Evolutionary conservation across 2,888 invertebrate species (phyloP).

Genomic region (Calameuta pallipes): DNA sequence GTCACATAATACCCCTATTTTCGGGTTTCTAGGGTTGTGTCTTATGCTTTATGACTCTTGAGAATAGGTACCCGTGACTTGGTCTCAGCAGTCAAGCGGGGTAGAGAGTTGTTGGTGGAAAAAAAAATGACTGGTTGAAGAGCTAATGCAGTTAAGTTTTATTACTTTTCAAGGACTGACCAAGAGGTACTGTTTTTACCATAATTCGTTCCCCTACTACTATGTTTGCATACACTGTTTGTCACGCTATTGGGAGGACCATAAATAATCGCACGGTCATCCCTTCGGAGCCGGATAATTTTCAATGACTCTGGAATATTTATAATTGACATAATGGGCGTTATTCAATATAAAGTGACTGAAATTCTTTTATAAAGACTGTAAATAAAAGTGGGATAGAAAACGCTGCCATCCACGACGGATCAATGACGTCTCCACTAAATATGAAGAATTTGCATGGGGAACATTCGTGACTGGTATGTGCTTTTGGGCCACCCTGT

Average conservation of each 20-base stretch:
- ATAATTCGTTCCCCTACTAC: slow-evolving; percentile 46
- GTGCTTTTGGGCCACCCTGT: slow-evolving; percentile 1
- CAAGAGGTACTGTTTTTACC: slow-evolving; percentile 51
- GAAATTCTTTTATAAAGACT: not conserved
- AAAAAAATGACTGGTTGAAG: slow-evolving; percentile 16
- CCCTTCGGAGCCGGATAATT: not conserved
- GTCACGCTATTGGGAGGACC: slow-evolving; percentile 57
- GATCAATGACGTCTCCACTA: not conserved
- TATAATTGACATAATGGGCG: not conserved
- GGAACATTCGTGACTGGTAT: not conserved
- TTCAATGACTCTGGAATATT: not conserved
- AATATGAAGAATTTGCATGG: not conserved
- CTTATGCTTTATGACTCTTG: slow-evolving; percentile 36
- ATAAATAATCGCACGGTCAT: slow-evolving; percentile 52
- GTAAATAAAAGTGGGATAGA: not conserved
- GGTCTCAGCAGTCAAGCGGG: slow-evolving; percentile 15
- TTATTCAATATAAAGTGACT: not conserved
- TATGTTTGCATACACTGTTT: slow-evolving; percentile 62
- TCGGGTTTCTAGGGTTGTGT: slow-evolving; percentile 26
- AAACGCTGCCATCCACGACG: not conserved
- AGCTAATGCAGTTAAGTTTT: slow-evolving; percentile 56
- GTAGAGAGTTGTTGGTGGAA: slow-evolving; percentile 39
- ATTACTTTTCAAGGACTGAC: slow-evolving; percentile 44
- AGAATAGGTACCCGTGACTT: slow-evolving; percentile 25
- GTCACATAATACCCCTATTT: slow-evolving; percentile 24